phyloP scores from a whole-genome alignment of 2,888 invertebrate species.

The Nemurella pictetii region DNA sequence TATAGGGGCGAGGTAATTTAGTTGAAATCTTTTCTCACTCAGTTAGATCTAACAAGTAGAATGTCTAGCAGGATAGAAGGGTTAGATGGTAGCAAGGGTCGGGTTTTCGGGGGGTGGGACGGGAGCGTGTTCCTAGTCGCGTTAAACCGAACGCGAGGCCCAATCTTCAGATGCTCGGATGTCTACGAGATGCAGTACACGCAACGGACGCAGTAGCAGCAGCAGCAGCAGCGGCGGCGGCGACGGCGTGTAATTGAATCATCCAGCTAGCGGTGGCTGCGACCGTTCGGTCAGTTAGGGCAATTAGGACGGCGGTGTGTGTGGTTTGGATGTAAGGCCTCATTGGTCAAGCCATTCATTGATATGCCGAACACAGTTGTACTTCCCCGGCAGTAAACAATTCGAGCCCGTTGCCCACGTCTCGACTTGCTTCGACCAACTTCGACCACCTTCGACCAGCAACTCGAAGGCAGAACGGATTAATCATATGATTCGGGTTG shows the following conservation, averaged over 20 bases:
- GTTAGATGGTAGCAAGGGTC: neutral
- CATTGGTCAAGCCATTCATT: neutral
- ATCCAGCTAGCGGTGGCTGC: neutral
- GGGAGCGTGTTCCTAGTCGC: neutral
- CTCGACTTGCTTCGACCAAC: neutral
- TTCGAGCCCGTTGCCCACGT: neutral
- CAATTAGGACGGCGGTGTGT: constrained; percentile 12
- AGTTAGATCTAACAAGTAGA: constrained; percentile 7
- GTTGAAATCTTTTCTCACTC: neutral
- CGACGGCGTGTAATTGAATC: constrained; percentile 21
- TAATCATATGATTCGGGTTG: constrained; percentile 6
- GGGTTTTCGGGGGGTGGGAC: too few relatives aligned
- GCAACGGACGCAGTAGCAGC: neutral
- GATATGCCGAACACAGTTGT: neutral
- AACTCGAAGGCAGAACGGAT: neutral
- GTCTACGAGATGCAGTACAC: constrained; percentile 7
- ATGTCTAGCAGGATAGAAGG: neutral
- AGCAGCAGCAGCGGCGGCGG: neutral
- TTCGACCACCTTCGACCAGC: too few relatives aligned
- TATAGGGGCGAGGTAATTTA: neutral
- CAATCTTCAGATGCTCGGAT: neutral
- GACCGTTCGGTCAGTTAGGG: neutral
- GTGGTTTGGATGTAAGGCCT: constrained; percentile 5
- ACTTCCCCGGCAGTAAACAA: neutral
- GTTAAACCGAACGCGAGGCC: neutral